Conservation (phyloP, 2,888 invertebrate genomes). For the Orgyia antiqua region DNA sequence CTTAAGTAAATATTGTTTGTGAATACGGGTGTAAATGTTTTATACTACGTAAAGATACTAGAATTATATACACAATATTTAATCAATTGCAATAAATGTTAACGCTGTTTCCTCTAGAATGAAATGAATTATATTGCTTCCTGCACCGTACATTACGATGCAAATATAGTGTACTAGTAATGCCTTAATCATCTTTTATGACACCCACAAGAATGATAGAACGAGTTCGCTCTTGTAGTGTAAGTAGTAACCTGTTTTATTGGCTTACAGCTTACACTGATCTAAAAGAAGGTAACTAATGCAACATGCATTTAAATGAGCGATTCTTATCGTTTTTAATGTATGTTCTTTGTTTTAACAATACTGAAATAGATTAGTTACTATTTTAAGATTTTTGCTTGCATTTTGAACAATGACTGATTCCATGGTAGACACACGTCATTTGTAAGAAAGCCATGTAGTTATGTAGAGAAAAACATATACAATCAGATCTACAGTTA, state of each 20-base stretch:
- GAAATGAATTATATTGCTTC: background rate
- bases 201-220: slow-evolving; percentile 4
- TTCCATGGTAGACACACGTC: too few species aligned
- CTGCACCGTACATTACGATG: slow-evolving; percentile 1
- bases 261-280: slow-evolving; percentile 2
- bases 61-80: too few species aligned
- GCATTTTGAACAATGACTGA: too few species aligned
- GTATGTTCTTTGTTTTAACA: background rate
- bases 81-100: too few species aligned
- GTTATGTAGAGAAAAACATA: too few species aligned
- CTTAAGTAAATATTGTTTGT: too few species aligned
- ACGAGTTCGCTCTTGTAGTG: background rate
- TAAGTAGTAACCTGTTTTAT: slow-evolving; percentile 5
- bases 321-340: slow-evolving; percentile 1
- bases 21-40: too few species aligned
- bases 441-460: too few species aligned
- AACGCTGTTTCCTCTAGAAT: too few species aligned
- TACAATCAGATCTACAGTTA: too few species aligned
- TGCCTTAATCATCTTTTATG: slow-evolving; percentile 10
- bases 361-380: background rate
- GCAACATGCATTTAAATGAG: slow-evolving; percentile 1
- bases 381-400: too few species aligned
- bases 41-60: too few species aligned
- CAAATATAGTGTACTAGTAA: slow-evolving; percentile 1
- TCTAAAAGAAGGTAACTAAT: slow-evolving; percentile 3